A percentile compares a stretch with the other conserved stretches of the same genome.
Conservation (phyloP, 2,797 vertebrate genomes). For the Rousettus madagascariensis region DNA sequence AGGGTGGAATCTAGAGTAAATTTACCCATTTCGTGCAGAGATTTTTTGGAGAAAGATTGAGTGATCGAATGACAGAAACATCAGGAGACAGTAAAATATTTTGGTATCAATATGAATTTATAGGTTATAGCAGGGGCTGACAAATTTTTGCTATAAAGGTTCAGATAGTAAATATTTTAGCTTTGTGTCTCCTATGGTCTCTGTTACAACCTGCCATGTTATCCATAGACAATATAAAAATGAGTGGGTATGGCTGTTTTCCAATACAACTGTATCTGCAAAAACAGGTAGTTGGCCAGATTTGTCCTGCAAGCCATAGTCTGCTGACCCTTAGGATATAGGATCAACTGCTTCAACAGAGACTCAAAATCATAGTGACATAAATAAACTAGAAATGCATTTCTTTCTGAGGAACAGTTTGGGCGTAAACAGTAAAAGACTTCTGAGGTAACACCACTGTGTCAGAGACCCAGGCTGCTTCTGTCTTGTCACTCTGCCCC, state of each 20-base stretch:
- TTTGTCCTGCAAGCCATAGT: not conserved
- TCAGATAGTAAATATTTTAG: not conserved
- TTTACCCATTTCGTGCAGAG: not conserved
- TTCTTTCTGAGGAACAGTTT: not conserved
- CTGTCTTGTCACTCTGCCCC: not conserved
- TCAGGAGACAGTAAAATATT: slow-evolving; percentile 20
- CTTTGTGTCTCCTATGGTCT: not conserved
- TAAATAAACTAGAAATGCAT: not conserved
- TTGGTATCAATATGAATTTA: not conserved
- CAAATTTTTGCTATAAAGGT: not conserved
- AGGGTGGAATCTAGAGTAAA: not conserved
- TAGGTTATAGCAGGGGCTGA: not conserved
- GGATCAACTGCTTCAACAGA: not conserved
- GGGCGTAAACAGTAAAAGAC: not conserved
- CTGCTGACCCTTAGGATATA: not conserved
- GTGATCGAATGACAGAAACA: not conserved
- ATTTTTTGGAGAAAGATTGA: not conserved
- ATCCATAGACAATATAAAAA: not conserved
- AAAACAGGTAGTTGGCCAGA: not conserved
- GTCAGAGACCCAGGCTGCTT: not conserved
- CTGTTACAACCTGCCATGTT: not conserved
- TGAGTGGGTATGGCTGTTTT: not conserved
- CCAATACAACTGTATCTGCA: slow-evolving; percentile 38
- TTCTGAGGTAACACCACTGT: not conserved
- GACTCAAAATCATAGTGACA: not conserved